Percentiles rank a stretch among this genome's conserved stretches.
Evolutionary conservation across 2,888 invertebrate species (phyloP).

Genomic region (Hymenopus coronatus): DNA sequence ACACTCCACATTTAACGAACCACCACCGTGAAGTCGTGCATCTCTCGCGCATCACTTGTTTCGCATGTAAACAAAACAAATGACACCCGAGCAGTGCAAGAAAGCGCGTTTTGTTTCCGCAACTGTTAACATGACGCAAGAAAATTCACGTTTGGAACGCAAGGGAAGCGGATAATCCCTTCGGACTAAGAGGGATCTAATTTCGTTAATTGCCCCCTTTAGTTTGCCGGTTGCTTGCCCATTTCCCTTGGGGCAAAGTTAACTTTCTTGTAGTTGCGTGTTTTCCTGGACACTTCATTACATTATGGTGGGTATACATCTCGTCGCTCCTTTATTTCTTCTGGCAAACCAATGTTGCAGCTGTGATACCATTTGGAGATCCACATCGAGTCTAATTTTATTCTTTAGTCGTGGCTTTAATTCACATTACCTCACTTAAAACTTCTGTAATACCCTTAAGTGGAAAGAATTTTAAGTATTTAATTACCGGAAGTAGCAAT

Average conservation of each 20-base stretch:
- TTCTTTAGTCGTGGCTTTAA: background rate
- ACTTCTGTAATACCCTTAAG: background rate
- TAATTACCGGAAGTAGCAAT: background rate
- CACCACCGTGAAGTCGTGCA: background rate
- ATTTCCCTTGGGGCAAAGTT: conserved; percentile 11
- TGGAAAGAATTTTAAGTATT: background rate
- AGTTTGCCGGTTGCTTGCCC: conserved; percentile 21
- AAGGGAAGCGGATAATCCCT: conserved; percentile 26
- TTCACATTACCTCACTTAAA: background rate
- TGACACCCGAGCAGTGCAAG: background rate
- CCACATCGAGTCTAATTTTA: background rate
- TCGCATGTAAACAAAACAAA: background rate
- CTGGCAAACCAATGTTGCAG: background rate
- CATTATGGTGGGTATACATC: background rate
- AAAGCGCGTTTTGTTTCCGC: background rate
- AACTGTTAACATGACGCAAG: background rate
- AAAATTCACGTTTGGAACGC: background rate
- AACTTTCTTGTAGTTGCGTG: background rate
- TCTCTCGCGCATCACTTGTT: background rate
- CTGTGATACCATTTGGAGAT: background rate
- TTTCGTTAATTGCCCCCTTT: conserved; percentile 28
- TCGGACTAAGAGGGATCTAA: conserved; percentile 30
- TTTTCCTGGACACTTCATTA: background rate
- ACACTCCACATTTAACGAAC: background rate
- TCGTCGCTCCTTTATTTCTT: background rate